These are phyloP conservation scores for Channa striata DNA, from an alignment of 2,797 vertebrate genomes.

Conservation along the genomic window DNA sequence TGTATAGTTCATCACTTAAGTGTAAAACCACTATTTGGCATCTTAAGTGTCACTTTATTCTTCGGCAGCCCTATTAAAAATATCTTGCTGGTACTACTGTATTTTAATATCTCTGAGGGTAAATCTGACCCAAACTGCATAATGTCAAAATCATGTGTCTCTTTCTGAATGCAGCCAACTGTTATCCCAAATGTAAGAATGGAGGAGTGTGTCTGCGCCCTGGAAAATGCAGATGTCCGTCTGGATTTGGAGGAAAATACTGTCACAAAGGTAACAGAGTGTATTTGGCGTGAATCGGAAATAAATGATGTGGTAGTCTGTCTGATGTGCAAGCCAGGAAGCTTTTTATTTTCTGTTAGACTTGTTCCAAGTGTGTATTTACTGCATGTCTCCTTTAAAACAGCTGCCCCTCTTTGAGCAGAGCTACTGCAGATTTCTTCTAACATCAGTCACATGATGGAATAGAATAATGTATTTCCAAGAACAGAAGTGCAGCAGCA, in stretches of 20 bases:
- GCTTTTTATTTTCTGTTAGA: no score
- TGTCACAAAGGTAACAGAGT: slow-evolving; percentile 87
- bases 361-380: no score
- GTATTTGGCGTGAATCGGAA: background rate
- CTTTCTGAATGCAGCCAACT: slow-evolving; percentile 82
- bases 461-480: background rate
- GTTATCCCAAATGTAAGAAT: slow-evolving; percentile 92
- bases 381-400: no score
- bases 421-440: background rate
- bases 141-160: background rate
- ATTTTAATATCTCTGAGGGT: no score
- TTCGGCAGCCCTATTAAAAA: no score
- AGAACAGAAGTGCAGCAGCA: background rate
- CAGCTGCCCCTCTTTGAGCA: slow-evolving; percentile 4
- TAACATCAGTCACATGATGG: background rate
- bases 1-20: no score
- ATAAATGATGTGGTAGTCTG: background rate
- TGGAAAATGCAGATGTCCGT: slow-evolving; percentile 89
- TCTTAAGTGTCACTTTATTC: no score
- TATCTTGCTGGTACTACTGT: no score
- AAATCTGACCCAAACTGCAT: no score
- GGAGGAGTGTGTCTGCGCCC: slow-evolving; percentile 89
- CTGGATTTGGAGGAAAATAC: slow-evolving; percentile 88
- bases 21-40: no score
- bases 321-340: background rate